Base-by-base conservation (phyloP, 2,113 vertebrate species). In the Oryzias curvinotus region DNA sequence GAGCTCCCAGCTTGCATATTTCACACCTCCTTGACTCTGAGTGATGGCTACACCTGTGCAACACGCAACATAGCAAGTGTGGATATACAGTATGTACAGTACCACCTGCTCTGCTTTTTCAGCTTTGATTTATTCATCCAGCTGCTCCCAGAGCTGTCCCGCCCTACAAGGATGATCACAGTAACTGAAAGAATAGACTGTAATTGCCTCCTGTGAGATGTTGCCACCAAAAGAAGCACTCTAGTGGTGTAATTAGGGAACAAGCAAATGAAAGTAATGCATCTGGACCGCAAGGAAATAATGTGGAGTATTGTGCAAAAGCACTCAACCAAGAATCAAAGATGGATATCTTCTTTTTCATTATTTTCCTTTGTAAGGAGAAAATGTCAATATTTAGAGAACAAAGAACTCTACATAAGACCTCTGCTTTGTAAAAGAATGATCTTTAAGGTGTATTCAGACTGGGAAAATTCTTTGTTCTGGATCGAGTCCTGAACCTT, bases 131-230 rank as follows among this genome's bases (percentile, higher is more conserved):
- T 81, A 81, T 81, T 74, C 28, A 14, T 69, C 81, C 73, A 81
- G 79, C 87, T 87, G 81, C 72, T 76, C 55, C 47, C 25, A 21
- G 47, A 62, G 53, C 74, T 47, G 46, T 28, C 50, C 73, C 68
- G 62, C 56, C 70, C 52, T 59, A 77, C 66, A 68, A 18, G 47
- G 63, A 55, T 79, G 82, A 86, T 77, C 73, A 59, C 61, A 69
- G 75, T 81, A 76, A 77, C 72, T 78, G 84, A 67, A 57, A 72
- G 78, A 80, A 52, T 71, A 60, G 81, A 80, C 61, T 50, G 63
- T 87, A 85, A 85, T 85, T 81, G 77, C 82, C 59, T 88, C 79
- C 68, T 52, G 63, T 73, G 80, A 68, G 84, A 82, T 43, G 43
- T 59, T 5, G 25, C 60, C 55, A 71, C 68, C 60, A 70, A 53